phyloP scores from a whole-genome alignment of 2,113 vertebrate genomes.

The Hemiscyllium ocellatum region DNA sequence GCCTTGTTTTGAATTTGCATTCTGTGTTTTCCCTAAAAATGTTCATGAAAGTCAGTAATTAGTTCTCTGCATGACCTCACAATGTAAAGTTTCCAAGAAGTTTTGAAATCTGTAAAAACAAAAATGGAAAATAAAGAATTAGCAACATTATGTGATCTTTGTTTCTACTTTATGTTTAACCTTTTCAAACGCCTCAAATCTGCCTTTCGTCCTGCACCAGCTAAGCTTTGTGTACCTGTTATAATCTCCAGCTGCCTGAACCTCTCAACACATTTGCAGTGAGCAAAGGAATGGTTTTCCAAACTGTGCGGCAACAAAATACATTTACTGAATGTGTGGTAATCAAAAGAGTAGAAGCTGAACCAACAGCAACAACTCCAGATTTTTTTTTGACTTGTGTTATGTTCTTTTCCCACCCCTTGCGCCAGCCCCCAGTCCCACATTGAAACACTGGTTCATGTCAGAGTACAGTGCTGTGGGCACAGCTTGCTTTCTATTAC shows the following conservation, averaged over 20 bases:
- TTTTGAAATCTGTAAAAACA: slow-evolving; percentile 19
- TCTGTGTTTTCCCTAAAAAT: slow-evolving; percentile 11
- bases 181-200: neutral
- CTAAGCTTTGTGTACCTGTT: neutral
- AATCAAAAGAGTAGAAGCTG: neutral
- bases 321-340: neutral
- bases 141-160: neutral
- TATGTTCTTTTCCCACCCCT: neutral
- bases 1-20: neutral
- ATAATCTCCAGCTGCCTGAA: neutral
- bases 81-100: neutral
- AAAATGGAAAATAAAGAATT: slow-evolving; percentile 21
- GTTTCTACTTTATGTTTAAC: neutral
- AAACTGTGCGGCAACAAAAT: neutral
- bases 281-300: neutral
- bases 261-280: neutral
- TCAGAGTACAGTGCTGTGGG: neutral
- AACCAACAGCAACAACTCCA: neutral
- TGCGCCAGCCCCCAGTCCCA: too few relatives aligned
- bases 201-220: neutral
- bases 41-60: slow-evolving; percentile 20
- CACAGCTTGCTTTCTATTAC: neutral
- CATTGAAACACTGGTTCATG: neutral
- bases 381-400: neutral
- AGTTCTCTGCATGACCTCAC: neutral